A percentile compares a stretch with the other conserved stretches of the same genome.
phyloP scores from a whole-genome alignment of 2,113 vertebrate species.

The Camelus dromedarius region DNA sequence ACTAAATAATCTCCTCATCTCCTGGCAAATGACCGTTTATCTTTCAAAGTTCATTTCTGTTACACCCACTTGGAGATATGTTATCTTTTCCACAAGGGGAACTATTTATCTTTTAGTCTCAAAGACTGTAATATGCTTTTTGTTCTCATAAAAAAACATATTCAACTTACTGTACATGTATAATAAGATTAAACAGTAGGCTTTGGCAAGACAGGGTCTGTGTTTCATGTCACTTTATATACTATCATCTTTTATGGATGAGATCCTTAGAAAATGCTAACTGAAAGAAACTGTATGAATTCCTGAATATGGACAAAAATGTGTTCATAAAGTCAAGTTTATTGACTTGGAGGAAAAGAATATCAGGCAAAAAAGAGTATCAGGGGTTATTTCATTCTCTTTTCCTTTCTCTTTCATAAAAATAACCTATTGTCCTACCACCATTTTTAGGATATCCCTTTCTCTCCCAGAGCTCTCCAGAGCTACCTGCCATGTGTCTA shows the following conservation, averaged over 20 bases:
- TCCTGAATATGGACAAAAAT: background rate
- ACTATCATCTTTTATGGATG: background rate
- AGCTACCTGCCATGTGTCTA: background rate
- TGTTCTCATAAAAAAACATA: background rate
- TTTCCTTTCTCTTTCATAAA: background rate
- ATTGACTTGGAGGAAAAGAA: background rate
- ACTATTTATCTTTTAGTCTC: background rate
- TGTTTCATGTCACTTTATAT: background rate
- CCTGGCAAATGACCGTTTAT: background rate
- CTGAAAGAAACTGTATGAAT: background rate
- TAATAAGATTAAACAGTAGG: background rate
- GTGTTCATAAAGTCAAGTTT: background rate
- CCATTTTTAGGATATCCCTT: background rate
- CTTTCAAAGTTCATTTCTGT: background rate
- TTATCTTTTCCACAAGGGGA: background rate
- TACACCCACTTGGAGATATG: background rate
- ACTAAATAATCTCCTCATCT: background rate
- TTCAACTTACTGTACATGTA: background rate
- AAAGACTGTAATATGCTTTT: background rate
- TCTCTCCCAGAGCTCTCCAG: background rate
- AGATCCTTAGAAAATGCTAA: background rate
- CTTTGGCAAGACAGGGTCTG: background rate
- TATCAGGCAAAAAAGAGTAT: background rate
- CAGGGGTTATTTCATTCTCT: background rate
- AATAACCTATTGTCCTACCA: background rate